phyloP scores from a whole-genome alignment of 2,888 invertebrate species.

The Tetropium fuscum region DNA sequence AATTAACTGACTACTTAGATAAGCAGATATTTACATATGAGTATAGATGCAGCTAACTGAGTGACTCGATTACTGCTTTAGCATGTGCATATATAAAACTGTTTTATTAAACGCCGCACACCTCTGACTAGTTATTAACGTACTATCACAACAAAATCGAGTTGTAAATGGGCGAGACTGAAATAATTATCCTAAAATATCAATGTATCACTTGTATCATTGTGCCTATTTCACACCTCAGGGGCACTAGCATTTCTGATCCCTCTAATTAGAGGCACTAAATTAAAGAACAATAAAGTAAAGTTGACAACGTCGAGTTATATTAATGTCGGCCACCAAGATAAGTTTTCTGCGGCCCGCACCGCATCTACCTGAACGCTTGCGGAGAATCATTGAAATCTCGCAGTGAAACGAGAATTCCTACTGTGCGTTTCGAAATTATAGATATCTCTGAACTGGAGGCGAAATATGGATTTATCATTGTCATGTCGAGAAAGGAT shows the following conservation, averaged over 20 bases:
- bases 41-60: constrained; percentile 17
- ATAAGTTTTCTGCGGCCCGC: constrained; percentile 22
- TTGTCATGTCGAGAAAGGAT: constrained; percentile 20
- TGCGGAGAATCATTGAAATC: constrained; percentile 15
- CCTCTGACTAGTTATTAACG: constrained; percentile 52
- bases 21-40: no score
- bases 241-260: constrained; percentile 61
- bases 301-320: constrained; percentile 39
- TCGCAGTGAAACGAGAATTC: constrained; percentile 33
- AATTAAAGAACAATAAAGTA: constrained; percentile 62
- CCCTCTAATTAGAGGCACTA: constrained; percentile 64
- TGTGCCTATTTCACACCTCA: constrained; percentile 61
- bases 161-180: constrained; percentile 64
- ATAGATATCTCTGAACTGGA: constrained; percentile 35
- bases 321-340: constrained; percentile 19
- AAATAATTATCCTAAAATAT: constrained; percentile 66
- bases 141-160: constrained; percentile 58
- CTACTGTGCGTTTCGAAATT: constrained; percentile 44
- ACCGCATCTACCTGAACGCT: not conserved
- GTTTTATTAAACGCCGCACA: constrained; percentile 3
- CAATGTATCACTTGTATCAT: constrained; percentile 59
- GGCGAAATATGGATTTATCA: constrained; percentile 38
- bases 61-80: constrained; percentile 34
- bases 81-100: constrained; percentile 47
- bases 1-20: no score